These are phyloP conservation scores for Grus americana DNA, from an alignment of 2,113 vertebrate genomes.

Conservation along the genomic window DNA sequence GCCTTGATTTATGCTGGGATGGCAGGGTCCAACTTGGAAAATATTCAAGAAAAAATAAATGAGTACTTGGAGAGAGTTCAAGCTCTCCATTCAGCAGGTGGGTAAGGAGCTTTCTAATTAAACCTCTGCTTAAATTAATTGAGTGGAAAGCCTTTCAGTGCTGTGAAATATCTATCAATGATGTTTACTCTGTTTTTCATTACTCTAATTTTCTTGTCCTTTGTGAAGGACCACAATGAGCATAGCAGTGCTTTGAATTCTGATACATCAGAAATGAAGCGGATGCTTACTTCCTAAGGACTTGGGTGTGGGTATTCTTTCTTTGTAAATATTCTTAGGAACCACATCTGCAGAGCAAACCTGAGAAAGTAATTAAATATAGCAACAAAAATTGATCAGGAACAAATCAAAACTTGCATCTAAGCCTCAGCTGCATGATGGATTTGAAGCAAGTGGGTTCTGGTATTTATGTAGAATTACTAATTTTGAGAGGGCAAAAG, in stretches of 20 bases:
- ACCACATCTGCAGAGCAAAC: neutral
- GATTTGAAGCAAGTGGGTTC: neutral
- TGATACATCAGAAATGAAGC: neutral
- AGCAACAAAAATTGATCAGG: neutral
- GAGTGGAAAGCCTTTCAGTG: neutral
- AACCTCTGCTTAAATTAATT: conserved; percentile 2
- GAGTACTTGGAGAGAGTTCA: conserved; percentile 96
- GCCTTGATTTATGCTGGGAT: conserved; percentile 96
- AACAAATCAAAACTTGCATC: neutral
- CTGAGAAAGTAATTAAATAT: neutral
- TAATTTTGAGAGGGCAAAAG: neutral
- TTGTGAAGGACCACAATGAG: neutral
- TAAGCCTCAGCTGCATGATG: neutral
- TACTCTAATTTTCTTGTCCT: neutral
- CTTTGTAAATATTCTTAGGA: neutral
- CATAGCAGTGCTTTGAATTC: neutral
- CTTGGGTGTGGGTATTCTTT: neutral
- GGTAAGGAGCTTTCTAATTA: conserved; percentile 48
- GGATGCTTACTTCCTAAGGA: neutral
- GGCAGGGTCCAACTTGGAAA: conserved; percentile 95
- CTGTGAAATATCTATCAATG: neutral
- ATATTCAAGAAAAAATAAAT: conserved; percentile 93
- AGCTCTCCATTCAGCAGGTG: conserved; percentile 90
- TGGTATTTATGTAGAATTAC: neutral
- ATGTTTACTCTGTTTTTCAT: neutral